Percentiles rank a stretch among this genome's conserved stretches.
These are phyloP conservation scores for Perizoma affinitatum DNA, from an alignment of 2,888 invertebrate species.

Conservation along the genomic window DNA sequence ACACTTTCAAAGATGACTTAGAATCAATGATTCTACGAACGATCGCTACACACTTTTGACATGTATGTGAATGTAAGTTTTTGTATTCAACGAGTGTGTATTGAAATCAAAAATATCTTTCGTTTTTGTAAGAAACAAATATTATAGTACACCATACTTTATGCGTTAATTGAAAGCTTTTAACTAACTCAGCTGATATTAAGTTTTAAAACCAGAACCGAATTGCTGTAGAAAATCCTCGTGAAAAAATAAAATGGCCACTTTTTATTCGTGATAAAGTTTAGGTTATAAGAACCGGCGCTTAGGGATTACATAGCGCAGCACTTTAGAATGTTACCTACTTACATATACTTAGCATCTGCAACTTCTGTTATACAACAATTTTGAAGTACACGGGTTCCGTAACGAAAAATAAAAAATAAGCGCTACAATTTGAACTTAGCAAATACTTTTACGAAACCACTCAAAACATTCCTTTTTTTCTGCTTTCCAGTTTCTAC, in stretches of 20 bases:
- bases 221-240: conserved; percentile 3
- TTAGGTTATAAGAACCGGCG: conserved; percentile 7
- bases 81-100: no score
- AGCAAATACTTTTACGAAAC: no score
- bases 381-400: conserved; percentile 9
- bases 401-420: background rate
- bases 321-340: conserved; percentile 18
- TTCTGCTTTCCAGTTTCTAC: no score
- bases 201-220: conserved; percentile 11
- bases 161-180: conserved; percentile 14
- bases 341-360: conserved; percentile 18
- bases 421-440: no score
- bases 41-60: no score
- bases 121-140: background rate
- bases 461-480: no score
- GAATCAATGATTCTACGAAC: no score
- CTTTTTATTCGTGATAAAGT: conserved; percentile 7
- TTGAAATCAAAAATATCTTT: background rate
- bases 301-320: conserved; percentile 23
- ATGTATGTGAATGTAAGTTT: no score
- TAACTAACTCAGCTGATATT: conserved; percentile 12
- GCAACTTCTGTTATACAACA: conserved; percentile 8
- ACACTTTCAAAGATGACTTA: no score
- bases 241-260: conserved; percentile 5
- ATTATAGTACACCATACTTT: conserved; percentile 3